Evolutionary conservation across 2,797 vertebrate genomes (phyloP).

Genomic region (Gila robusta): DNA sequence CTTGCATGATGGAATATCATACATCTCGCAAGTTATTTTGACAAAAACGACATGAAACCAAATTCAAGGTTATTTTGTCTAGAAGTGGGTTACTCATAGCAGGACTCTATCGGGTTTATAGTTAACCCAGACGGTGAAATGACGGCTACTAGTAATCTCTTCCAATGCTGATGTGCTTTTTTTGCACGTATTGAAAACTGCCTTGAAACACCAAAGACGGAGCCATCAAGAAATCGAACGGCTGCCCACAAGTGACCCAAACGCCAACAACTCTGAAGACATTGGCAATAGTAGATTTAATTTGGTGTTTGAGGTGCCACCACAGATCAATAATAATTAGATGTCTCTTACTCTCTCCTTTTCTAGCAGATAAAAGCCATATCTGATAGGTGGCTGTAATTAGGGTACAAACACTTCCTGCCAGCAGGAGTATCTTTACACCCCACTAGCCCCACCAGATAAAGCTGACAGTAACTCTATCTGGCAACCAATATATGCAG

Average conservation of each 20-base stretch:
- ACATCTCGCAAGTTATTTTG: too few species aligned
- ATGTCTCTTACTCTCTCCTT: slow-evolving; percentile 35
- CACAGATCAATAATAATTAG: slow-evolving; percentile 58
- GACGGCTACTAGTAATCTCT: too few species aligned
- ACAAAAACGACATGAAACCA: too few species aligned
- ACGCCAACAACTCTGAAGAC: slow-evolving; percentile 28
- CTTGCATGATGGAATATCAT: too few species aligned
- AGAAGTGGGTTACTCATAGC: too few species aligned
- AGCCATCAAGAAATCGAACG: slow-evolving; percentile 10
- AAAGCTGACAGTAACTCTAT: slow-evolving; percentile 5
- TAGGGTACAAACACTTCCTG: slow-evolving; percentile 15
- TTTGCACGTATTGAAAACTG: background rate
- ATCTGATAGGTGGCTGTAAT: slow-evolving; percentile 14
- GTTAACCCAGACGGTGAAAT: too few species aligned
- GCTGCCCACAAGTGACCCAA: background rate
- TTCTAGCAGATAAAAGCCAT: slow-evolving; percentile 23
- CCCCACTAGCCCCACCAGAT: background rate
- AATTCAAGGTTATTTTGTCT: too few species aligned
- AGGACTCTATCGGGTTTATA: too few species aligned
- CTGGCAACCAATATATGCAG: slow-evolving; percentile 27
- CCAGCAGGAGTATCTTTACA: slow-evolving; percentile 20
- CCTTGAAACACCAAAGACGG: background rate
- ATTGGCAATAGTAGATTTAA: slow-evolving; percentile 30
- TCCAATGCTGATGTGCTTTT: background rate
- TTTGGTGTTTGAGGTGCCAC: slow-evolving; percentile 50